A percentile compares a stretch with the other conserved stretches of the same genome.
Evolutionary conservation across 1,140 invertebrate species (phyloP).

Genomic region (Caenorhabditis tropicalis): DNA sequence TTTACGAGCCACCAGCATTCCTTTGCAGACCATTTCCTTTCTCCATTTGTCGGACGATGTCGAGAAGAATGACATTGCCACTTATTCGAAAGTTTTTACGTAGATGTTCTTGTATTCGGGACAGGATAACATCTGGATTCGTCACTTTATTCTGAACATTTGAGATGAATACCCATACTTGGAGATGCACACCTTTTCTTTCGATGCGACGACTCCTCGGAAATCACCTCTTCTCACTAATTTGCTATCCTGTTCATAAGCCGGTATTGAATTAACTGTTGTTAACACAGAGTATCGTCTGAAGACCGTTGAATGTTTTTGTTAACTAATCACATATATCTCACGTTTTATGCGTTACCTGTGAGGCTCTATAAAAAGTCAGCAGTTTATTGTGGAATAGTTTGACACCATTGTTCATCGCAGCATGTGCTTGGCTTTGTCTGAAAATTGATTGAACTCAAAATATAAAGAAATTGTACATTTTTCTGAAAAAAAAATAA

Average conservation of each 20-base stretch:
- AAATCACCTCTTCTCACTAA: conserved; percentile 1
- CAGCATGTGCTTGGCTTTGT: not conserved
- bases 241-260: not conserved
- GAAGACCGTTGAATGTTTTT: not conserved
- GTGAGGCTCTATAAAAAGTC: not conserved
- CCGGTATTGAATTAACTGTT: not conserved
- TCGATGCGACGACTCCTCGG: not conserved
- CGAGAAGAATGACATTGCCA: not conserved
- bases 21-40: not conserved
- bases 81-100: not conserved
- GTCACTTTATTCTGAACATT: not conserved
- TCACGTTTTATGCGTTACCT: not conserved
- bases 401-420: conserved; percentile 6
- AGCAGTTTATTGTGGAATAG: not conserved
- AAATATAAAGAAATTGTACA: not conserved
- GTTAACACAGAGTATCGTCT: not conserved
- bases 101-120: not conserved
- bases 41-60: not conserved
- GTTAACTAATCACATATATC: not conserved
- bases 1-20: too few species aligned
- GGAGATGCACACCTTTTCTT: not conserved
- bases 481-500: too few species aligned
- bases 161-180: not conserved
- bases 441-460: not conserved
- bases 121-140: not conserved